phyloP scores from a whole-genome alignment of 2,797 vertebrate species.

The Clamator glandarius region DNA sequence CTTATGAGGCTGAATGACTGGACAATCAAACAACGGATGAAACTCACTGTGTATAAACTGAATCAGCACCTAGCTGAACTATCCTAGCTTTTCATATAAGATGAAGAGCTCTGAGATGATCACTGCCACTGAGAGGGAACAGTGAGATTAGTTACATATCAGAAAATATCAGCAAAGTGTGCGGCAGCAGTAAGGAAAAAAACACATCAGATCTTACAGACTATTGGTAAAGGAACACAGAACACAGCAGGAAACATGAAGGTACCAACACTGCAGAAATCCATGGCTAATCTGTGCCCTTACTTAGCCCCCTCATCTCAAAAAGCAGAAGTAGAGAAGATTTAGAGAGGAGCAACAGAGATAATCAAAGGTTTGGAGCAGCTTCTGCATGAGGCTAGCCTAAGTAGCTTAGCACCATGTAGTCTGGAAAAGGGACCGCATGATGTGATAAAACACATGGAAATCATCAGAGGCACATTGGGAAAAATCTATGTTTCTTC shows the following conservation, averaged over 20 bases:
- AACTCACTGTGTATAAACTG: neutral
- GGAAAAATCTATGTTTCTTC: neutral
- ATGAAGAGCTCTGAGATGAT: neutral
- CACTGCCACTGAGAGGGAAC: neutral
- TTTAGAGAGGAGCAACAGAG: neutral
- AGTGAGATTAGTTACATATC: neutral
- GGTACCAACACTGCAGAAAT: neutral
- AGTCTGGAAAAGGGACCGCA: neutral
- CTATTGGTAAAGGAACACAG: neutral
- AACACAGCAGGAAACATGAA: neutral
- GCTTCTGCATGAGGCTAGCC: neutral
- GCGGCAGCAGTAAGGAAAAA: neutral
- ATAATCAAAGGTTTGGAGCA: neutral
- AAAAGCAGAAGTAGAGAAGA: neutral
- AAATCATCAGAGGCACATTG: neutral
- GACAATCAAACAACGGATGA: neutral
- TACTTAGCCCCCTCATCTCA: neutral
- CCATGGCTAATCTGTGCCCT: neutral
- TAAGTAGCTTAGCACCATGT: neutral
- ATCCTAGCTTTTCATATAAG: neutral
- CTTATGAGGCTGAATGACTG: neutral
- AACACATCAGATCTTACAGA: neutral
- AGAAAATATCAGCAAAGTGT: neutral
- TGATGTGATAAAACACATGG: neutral
- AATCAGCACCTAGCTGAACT: neutral